phyloP scores from a whole-genome alignment of 2,113 vertebrate genomes.

The Ictidomys tridecemlineatus region DNA sequence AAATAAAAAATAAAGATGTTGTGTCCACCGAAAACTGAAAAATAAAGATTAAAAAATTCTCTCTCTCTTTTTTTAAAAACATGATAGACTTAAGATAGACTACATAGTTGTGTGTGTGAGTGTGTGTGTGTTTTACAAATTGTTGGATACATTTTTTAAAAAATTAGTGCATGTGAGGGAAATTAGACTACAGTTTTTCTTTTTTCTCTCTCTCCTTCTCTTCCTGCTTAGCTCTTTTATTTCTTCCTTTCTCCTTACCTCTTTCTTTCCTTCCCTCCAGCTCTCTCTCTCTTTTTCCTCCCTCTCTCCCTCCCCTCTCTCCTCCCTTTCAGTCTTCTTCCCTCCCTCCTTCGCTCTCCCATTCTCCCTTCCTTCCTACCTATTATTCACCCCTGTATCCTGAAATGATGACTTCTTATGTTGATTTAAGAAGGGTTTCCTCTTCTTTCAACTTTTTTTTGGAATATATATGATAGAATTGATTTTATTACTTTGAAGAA shows the following conservation, averaged over 20 bases:
- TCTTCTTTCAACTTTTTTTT: background rate
- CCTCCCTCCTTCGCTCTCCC: background rate
- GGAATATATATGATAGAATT: background rate
- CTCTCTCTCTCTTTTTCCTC: no score
- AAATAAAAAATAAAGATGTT: no score
- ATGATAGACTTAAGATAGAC: no score
- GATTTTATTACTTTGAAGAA: background rate
- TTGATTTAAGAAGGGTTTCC: background rate
- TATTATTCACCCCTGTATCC: background rate
- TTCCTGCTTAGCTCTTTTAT: rapidly evolving
- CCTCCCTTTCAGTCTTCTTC: no score
- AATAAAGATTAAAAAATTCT: no score
- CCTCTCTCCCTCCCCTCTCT: background rate
- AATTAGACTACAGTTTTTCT: background rate
- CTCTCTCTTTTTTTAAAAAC: no score
- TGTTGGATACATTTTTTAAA: background rate
- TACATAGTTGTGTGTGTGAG: background rate
- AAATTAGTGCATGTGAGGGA: background rate
- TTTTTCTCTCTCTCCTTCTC: no score
- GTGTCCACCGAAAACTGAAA: no score
- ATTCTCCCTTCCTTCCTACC: background rate
- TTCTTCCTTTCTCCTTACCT: background rate
- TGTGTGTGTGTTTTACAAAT: background rate
- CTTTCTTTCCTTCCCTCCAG: background rate
- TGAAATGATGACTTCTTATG: background rate